Evolutionary conservation across 1,140 invertebrate species (phyloP), one percentile per base, ranked within the genome.

Genomic region (Telenomus remus): DNA sequence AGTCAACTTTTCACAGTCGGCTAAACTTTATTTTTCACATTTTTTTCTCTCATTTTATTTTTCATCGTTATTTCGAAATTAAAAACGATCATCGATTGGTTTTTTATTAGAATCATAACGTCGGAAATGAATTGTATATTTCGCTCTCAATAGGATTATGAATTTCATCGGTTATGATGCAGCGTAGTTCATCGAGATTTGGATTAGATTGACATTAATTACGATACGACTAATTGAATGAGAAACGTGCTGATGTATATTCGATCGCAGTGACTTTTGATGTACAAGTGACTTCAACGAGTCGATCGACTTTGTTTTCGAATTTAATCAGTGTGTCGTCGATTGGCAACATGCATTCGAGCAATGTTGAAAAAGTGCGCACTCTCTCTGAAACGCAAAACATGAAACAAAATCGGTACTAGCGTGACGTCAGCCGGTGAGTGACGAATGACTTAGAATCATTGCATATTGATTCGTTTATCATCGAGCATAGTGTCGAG

Each of bases 381-480:
- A 27, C 19, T 3, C 19, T 6, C 6, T 27, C 19, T 27, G 19
- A 27, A 6, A 27, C 19, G 1, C 19, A 27, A 39, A 39, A 39
- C n/a, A n/a, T n/a, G n/a, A n/a, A n/a, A n/a, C n/a, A n/a, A n/a
- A n/a, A n/a, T n/a, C n/a, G n/a, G n/a, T n/a, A n/a, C n/a, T n/a
- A n/a, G 12, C 43, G 43, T 44, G n/a, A 44, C 33, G 46, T 42
- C 46, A 27, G 10, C n/a, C 10, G 14, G 12, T 34, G 65, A 54
- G 14, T 65, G 56, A 74, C n/a, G 54, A 64, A 61, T 61, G 70
- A 61, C 15, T 61, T 61, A 66, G 70, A 66, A 74, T 74, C 50
- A 74, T 66, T 35, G 47, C 9, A 44, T 55, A 74, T 74, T 61
- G 70, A 66, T 74, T 74, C 46, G 63, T 74, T 74, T 73, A 73